Evolutionary conservation across 1,140 invertebrate genomes (phyloP), one percentile per base, ranked within the genome.

Genomic region (Halictus rubicundus): DNA sequence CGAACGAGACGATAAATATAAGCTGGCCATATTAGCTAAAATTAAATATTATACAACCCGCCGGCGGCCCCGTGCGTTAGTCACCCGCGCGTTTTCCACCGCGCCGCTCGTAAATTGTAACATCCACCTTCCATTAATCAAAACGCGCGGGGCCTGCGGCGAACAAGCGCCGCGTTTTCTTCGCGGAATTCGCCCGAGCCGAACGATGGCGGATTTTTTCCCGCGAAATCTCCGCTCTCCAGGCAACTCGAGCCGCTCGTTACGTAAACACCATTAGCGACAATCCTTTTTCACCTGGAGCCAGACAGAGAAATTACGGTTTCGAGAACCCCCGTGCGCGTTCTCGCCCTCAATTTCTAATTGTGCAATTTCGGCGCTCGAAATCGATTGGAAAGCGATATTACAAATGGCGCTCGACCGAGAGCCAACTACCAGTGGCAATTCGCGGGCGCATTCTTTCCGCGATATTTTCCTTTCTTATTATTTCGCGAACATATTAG

Each of bases 11-110:
- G 70, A 68, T 74, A 74, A 79, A 73, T 60, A 79, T 60, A 68
- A 66, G 5, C 77, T 54, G 9, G 42, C 21, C 39, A 74, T 66
- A 68, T 73, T 74, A 66, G 52, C 52, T 74, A 68, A 74, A 79
- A 57, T 27, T 60, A 68, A 46, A 78, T 39, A 42, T 78, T 78
- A 52, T 78, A 57, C 46, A 72, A 46, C 21, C 3, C 27, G 54
- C 6, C 37, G 64, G 10, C 25, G 42, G 37, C 25, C 1, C 32
- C 59, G n/a, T 46, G 42, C 54, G 25, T 68, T 68, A 54, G 39
- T 32, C 25, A 23, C 10, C 42, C 42, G 42, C 63, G 21, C 25
- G 46, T 68, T 54, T 54, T 6, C 25, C 23, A 8, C 23, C 49
- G 23, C n/a, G 42, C 23, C n/a, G 25, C 14, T 42, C 49, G n/a